Base-by-base conservation (phyloP, 2,888 invertebrate species). In the Limnephilus marmoratus region DNA sequence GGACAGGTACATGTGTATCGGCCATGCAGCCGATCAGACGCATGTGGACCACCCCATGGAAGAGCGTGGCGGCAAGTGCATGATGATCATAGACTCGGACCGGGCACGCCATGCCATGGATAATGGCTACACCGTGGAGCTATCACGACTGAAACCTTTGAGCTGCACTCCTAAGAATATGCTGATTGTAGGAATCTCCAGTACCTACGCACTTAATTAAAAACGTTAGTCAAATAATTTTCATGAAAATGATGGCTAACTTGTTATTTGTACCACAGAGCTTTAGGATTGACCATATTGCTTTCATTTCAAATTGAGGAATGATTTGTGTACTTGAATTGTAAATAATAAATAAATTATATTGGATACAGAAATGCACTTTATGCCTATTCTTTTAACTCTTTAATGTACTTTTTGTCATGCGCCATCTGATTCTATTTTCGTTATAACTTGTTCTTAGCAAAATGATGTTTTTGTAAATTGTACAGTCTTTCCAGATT, bases 121-220 rank as follows among this genome's bases (percentile, higher is more conserved):
- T 94, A 96, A 96, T 94, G 98, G 97, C 0, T 99, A 99, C 95
- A 95, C 95, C 93, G 98, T 98, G 0, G 96, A 96, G 94, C 95
- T 99, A 85, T 97, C 97, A 12, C 98, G 98, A 94, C 96, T 99
- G 83, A 96, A 97, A 94, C 99, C 99, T 34, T 96, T 97, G 83
- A 97, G 97, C 90, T 99, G 99, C 95, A 98, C 99, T 68, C 98
- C 99, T 90, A 99, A 99, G 95, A 99, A 99, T 96, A 98, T 98
- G 95, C 96, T 99, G 94, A 96, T 98, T 41, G 97, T 98, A 94
- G 98, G 98, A 93, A 94, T 91, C 29, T 81, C 90, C 34, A 45
- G 68, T 68, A 68, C 68, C 68, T 68, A 68, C 15, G 18, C 24
- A 83, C 37, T 83, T 83, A 31, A 83, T 37, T 34, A 83, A 83